These are phyloP conservation scores for Passerculus sandwichensis DNA, from an alignment of 2,797 vertebrate species.

Conservation along the genomic window DNA sequence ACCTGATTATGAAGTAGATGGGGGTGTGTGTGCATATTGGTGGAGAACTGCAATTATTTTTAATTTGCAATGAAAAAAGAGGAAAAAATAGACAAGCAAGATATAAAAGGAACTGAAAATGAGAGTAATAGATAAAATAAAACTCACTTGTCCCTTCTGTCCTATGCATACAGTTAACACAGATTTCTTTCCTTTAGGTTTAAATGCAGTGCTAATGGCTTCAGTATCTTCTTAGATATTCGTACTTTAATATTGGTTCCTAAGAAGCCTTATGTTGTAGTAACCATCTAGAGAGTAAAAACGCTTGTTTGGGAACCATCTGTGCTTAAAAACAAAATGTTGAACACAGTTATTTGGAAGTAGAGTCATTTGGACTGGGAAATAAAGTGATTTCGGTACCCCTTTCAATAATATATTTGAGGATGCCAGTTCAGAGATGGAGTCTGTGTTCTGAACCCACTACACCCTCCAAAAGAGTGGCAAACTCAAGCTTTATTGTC, in stretches of 20 bases:
- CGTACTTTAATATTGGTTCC: background rate
- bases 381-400: background rate
- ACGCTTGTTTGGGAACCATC: background rate
- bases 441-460: background rate
- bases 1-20: constrained; percentile 29
- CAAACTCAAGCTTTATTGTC: background rate
- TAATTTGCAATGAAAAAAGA: constrained; percentile 29
- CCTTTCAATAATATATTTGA: background rate
- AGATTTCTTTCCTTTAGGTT: constrained; percentile 17
- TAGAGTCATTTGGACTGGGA: background rate
- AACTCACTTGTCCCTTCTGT: constrained; percentile 10
- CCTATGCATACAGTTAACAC: constrained; percentile 24
- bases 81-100: constrained; percentile 24
- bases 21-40: background rate
- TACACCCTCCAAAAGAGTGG: background rate
- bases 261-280: background rate
- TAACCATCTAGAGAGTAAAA: background rate
- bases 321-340: background rate
- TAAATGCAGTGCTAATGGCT: background rate
- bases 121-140: constrained; percentile 34
- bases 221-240: background rate
- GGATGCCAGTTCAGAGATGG: background rate
- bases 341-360: background rate
- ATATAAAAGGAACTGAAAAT: constrained; percentile 49
- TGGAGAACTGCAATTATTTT: constrained; percentile 10